Base-by-base conservation (phyloP, 2,888 invertebrate species). In the Petrolisthes manimaculis region DNA sequence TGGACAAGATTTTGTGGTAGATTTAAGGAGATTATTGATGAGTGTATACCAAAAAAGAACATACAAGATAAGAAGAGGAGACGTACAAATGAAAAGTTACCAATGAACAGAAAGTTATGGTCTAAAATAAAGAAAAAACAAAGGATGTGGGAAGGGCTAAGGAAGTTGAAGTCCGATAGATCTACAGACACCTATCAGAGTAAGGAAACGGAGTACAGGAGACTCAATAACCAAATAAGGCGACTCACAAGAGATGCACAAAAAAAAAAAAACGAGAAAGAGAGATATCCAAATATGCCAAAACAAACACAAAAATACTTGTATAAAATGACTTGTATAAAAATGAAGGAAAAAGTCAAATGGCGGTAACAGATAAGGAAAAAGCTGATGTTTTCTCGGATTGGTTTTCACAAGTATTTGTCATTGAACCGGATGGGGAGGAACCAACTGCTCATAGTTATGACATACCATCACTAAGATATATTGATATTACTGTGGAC, bases 61-160 rank as follows among this genome's bases (percentile, higher is more conserved):
- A 67, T n/a, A 61, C 61, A 77, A 37, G 4, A 6, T 4, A 5
- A 24, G 37, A 37, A 51, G 9, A 67, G 83, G 61, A 83, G 67
- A 21, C 37, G 61, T 9, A 83, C 67, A 8, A 83, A 83, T 69
- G 83, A 83, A 18, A 83, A 56, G 18, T 51, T 83, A 83, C 83
- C 83, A 5, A 83, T 83, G 83, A 83, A 83, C 9, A 71, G 51
- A 24, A 83, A 83, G 9, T 51, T 80, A 5, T 80, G 81, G 81
- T 54, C 81, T 24, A 80, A 80, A 37, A 80, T 80, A 80, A 51
- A 61, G 24, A 51, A 55, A 54, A 80, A 80, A 54, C 55, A 54
- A 5, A n/a, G 54, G n/a, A 4, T 54, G 55, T 80, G 81, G 81
- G 18, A 80, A 8, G 14, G 5, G n/a, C 24, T 80, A 18, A 80